A percentile compares a stretch with the other conserved stretches of the same genome.
These are phyloP conservation scores for Phasianus colchicus DNA, from an alignment of 2,113 vertebrate genomes.

Conservation along the genomic window DNA sequence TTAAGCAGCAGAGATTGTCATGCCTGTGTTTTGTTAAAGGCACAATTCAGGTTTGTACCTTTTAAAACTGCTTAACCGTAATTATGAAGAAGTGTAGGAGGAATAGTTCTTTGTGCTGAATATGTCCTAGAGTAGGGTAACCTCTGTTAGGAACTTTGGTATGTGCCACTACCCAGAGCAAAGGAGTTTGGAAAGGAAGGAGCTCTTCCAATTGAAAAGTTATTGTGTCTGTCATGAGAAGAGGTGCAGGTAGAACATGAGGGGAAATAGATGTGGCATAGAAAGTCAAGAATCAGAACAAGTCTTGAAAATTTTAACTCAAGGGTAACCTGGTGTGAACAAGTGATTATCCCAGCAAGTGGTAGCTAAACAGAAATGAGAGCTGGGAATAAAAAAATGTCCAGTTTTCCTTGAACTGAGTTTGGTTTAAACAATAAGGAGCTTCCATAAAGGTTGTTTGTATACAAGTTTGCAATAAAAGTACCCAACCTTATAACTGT, in stretches of 20 bases:
- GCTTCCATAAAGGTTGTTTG: not conserved
- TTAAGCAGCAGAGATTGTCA: not conserved
- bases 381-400: not conserved
- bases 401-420: not conserved
- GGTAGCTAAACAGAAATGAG: not conserved
- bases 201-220: not conserved
- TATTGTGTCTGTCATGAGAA: rapidly evolving
- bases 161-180: not conserved
- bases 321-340: not conserved
- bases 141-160: not conserved
- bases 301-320: not conserved
- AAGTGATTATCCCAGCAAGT: not conserved
- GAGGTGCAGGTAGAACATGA: not conserved
- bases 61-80: not conserved
- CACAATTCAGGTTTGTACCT: not conserved
- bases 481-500: not conserved
- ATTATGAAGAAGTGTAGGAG: not conserved
- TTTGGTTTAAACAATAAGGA: not conserved
- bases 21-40: not conserved
- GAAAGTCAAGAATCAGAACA: not conserved
- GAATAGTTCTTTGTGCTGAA: not conserved
- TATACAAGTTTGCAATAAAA: not conserved
- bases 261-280: not conserved
- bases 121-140: not conserved
- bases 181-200: not conserved